Conservation (phyloP, 1,140 invertebrate species). For the Gonioctena quinquepunctata region DNA sequence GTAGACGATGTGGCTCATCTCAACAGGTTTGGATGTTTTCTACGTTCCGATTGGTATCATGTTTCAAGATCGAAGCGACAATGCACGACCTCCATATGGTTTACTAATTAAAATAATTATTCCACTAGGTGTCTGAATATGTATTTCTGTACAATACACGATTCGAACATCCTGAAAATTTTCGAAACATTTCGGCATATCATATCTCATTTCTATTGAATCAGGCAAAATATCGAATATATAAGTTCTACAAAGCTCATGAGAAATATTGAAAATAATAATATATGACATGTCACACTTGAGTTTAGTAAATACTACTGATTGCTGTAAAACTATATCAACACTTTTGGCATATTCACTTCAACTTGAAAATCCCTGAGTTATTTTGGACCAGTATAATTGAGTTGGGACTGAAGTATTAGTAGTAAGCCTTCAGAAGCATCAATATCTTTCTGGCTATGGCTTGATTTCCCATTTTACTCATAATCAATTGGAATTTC, state of each 20-base stretch:
- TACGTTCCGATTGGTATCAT: too few relatives aligned
- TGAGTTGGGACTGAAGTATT: background rate
- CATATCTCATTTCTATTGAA: background rate
- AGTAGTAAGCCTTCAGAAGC: constrained; percentile 2
- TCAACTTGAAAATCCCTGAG: background rate
- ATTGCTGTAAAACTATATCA: too few relatives aligned
- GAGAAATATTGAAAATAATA: background rate
- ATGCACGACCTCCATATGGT: background rate
- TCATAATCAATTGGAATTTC: background rate
- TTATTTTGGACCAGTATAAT: constrained; percentile 1
- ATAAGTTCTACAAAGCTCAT: background rate
- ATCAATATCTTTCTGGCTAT: background rate
- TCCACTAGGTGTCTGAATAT: background rate
- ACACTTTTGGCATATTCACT: constrained; percentile 9
- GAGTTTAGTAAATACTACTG: too few relatives aligned
- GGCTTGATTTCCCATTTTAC: background rate
- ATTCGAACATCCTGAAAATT: background rate
- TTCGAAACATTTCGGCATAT: background rate
- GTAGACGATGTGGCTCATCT: too few relatives aligned
- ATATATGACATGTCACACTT: too few relatives aligned
- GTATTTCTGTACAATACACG: background rate
- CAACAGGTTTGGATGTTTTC: too few relatives aligned
- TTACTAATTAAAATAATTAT: background rate
- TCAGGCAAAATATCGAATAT: background rate
- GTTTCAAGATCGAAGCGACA: too few relatives aligned